Percentiles rank a stretch among this genome's conserved stretches.
phyloP scores from a whole-genome alignment of 1,140 invertebrate species.

The Globodera rostochiensis region DNA sequence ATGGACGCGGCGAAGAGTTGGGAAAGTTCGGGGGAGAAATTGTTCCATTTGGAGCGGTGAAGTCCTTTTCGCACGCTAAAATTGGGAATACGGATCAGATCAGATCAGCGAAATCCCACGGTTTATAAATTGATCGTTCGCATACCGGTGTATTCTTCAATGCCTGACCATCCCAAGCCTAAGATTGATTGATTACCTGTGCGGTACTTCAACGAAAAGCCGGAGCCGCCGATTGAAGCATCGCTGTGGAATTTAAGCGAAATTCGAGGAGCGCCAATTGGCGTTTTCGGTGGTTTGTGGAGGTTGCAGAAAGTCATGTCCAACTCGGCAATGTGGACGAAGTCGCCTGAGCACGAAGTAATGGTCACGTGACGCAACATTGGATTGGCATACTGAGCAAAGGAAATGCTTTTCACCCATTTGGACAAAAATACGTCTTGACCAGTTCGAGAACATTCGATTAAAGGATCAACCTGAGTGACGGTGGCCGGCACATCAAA shows the following conservation, averaged over 20 bases:
- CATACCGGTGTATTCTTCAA: not conserved
- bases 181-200: slow-evolving; percentile 9
- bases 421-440: not conserved
- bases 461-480: slow-evolving; percentile 19
- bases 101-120: not conserved
- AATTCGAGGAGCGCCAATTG: slow-evolving; percentile 35
- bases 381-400: slow-evolving; percentile 26
- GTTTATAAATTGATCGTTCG: not conserved
- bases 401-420: not conserved
- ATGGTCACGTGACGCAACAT: slow-evolving; percentile 32
- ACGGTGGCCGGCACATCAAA: slow-evolving; percentile 57
- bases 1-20: slow-evolving; percentile 32
- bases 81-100: not conserved
- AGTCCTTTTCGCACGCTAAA: slow-evolving; percentile 45
- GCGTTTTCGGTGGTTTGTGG: slow-evolving; percentile 28
- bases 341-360: slow-evolving; percentile 35
- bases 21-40: slow-evolving; percentile 59
- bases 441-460: not conserved
- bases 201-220: slow-evolving; percentile 52
- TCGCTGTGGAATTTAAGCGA: slow-evolving; percentile 66
- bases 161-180: no score
- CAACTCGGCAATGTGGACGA: slow-evolving; percentile 39
- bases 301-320: slow-evolving; percentile 40
- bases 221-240: slow-evolving; percentile 38
- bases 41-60: slow-evolving; percentile 54